Percentiles rank a stretch among this genome's conserved stretches.
phyloP scores from a whole-genome alignment of 2,888 invertebrate species.

The Parnassius glacialis region DNA sequence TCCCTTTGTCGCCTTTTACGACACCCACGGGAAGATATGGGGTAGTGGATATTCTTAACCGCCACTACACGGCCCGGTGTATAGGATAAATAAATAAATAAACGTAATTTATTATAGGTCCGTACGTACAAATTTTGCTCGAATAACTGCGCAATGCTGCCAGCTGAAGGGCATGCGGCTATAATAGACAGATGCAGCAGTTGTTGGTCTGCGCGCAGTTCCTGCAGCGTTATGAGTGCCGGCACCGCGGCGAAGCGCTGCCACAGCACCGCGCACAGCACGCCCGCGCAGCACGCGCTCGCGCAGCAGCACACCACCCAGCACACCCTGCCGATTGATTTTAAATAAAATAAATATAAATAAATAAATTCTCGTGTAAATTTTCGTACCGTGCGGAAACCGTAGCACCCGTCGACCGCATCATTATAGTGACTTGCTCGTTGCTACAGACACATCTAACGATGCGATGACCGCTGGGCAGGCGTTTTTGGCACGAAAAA shows the following conservation, averaged over 20 bases:
- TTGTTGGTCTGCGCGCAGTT: slow-evolving; percentile 30
- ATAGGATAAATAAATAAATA: no score
- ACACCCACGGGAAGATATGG: no score
- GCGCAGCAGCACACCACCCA: slow-evolving; percentile 60
- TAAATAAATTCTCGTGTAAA: background rate
- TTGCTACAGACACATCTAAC: background rate
- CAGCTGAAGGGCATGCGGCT: slow-evolving; percentile 51
- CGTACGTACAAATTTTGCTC: slow-evolving; percentile 40
- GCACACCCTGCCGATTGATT: slow-evolving; percentile 38
- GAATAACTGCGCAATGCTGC: slow-evolving; percentile 41
- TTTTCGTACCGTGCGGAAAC: no score
- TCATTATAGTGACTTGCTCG: background rate
- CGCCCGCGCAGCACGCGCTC: slow-evolving; percentile 60
- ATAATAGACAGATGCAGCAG: slow-evolving; percentile 44
- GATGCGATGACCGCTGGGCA: no score
- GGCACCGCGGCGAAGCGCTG: slow-evolving; percentile 59
- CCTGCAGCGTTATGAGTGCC: slow-evolving; percentile 51
- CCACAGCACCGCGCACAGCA: slow-evolving; percentile 65
- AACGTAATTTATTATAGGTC: background rate
- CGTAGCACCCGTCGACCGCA: background rate
- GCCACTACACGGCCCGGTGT: no score
- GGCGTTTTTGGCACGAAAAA: no score
- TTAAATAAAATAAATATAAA: background rate
- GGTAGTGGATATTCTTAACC: no score
- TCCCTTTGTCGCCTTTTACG: no score